Evolutionary conservation across 2,888 invertebrate genomes (phyloP).

Genomic region (Penaeus monodon): DNA sequence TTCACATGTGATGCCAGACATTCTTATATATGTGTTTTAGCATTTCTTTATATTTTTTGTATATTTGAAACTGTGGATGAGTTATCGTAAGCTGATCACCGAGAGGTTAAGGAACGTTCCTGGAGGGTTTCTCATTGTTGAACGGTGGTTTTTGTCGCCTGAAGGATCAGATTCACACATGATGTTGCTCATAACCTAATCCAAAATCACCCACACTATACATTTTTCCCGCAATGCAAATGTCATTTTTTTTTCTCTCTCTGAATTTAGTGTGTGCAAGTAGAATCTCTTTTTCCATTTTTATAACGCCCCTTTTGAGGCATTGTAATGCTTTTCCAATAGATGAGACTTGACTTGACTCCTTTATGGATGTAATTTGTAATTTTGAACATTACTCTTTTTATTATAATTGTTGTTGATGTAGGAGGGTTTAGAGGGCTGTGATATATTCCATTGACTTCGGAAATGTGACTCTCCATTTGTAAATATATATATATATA

Average conservation of each 20-base stretch:
- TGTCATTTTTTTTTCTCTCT: neutral
- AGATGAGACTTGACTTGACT: slow-evolving; percentile 1
- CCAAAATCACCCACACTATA: too few relatives aligned
- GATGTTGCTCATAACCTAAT: too few relatives aligned
- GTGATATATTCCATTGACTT: neutral
- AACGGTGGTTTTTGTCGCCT: too few relatives aligned
- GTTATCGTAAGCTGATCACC: too few relatives aligned
- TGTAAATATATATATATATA: neutral
- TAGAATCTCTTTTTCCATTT: slow-evolving; percentile 8
- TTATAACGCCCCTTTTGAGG: neutral
- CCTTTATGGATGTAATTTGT: slow-evolving; percentile 20
- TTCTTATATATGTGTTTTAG: too few relatives aligned
- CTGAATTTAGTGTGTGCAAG: neutral
- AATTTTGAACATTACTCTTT: slow-evolving; percentile 17
- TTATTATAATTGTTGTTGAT: slow-evolving; percentile 25
- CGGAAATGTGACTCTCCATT: neutral
- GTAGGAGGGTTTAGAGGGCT: slow-evolving; percentile 16
- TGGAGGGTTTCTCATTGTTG: too few relatives aligned
- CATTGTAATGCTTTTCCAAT: slow-evolving; percentile 23
- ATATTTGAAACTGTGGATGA: too few relatives aligned
- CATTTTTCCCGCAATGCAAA: too few relatives aligned
- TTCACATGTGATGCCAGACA: too few relatives aligned
- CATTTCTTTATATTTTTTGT: too few relatives aligned
- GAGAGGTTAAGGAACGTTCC: too few relatives aligned
- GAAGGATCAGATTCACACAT: too few relatives aligned